Evolutionary conservation across 2,113 vertebrate species (phyloP).

Genomic region (Tichodroma muraria): DNA sequence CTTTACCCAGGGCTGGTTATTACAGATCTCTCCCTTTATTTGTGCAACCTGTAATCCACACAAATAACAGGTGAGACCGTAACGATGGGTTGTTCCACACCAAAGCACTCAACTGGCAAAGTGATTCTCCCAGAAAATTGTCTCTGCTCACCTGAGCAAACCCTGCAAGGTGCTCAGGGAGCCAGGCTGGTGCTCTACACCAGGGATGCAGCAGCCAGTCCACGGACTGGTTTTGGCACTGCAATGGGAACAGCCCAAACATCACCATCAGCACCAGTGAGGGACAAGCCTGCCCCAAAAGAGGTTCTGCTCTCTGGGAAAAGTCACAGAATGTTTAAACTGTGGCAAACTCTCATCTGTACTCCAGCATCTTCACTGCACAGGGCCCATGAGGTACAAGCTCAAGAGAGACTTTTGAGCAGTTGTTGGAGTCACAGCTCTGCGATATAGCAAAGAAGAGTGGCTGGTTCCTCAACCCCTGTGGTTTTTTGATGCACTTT

Average conservation of each 20-base stretch:
- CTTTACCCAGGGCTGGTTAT: constrained; percentile 18
- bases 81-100: not conserved
- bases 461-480: not conserved
- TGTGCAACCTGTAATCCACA: not conserved
- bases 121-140: not conserved
- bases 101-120: not conserved
- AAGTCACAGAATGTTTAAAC: not conserved
- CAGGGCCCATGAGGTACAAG: accelerated
- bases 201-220: accelerated
- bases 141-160: constrained; percentile 25
- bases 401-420: not conserved
- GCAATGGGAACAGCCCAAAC: not conserved
- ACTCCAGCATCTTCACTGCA: not conserved
- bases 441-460: not conserved
- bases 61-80: not conserved
- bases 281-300: not conserved
- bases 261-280: accelerated
- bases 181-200: not conserved
- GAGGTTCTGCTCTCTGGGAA: not conserved
- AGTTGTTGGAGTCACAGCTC: not conserved
- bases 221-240: not conserved
- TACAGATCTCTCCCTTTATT: constrained; percentile 8
- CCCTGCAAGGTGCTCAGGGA: not conserved
- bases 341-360: not conserved
- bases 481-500: not conserved